Evolutionary conservation across 1,140 invertebrate genomes (phyloP), one percentile per base, ranked within the genome.

Genomic region (Cotesia typhae): DNA sequence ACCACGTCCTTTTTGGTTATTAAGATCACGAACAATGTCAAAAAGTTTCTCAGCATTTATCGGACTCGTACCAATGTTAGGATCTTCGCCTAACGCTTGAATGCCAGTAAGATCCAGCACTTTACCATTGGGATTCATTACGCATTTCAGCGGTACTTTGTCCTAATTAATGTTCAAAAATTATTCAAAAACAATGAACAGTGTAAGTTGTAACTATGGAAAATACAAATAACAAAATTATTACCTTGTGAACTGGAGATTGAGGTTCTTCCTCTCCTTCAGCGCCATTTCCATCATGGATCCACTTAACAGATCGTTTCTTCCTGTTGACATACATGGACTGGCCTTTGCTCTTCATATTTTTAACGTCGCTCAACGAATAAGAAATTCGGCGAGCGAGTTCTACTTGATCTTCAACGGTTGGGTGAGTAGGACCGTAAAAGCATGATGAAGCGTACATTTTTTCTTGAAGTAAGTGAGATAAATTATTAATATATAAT

Each of bases 271-370:
- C 85, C 59, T 82, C 82, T 5, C 78, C 83, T 38, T 85, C 84
- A 4, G 75, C 69, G 41, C 84, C 91, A 87, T 91, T 89, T 84
- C 94, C 94, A 88, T 96, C 94, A 80, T 97, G 95, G 60, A 97
- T 92, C 96, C 96, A 98, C 85, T 97, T 97, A 71, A 94, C 92
- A 4, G 96, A 96, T 78, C 94, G 89, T 81, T 96, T 96, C 88
- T 96, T 96, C 67, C 96, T 89, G 83, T 96, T 97, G 76, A 96
- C 95, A 83, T 97, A 98, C 96, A 98, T 98, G 76, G 92, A 93
- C 85, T 97, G 96, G 14, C 96, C 96, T 82, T 96, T 94, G 81
- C 95, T 96, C 81, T 93, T 92, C 84, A 94, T 91, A 86, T 98
- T 98, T 87, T 93, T 94, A 74, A 94, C 93, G 80, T 97, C 95